Evolutionary conservation across 2,888 invertebrate genomes (phyloP), one percentile per base, ranked within the genome.

Genomic region (Coremacera marginata): DNA sequence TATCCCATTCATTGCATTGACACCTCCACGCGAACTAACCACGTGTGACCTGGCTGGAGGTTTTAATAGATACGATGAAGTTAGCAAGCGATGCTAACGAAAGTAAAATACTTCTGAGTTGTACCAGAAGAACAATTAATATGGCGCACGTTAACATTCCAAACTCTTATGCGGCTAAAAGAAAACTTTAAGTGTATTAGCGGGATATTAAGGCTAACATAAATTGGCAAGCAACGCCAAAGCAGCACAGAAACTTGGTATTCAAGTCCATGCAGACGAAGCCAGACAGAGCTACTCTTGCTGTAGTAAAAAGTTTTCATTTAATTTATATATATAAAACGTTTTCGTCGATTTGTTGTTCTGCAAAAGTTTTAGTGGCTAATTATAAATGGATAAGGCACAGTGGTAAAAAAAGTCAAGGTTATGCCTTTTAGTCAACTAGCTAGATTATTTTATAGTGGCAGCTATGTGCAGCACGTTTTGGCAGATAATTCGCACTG

Each of bases 1-100:
- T 25, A 5, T 70, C 31, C 70, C 14, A 9, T 60, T 68, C 11
- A 51, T 22, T 52, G 44, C 67, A 65, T 74, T 74, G 74, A 74
- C 65, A 75, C 62, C 70, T 31, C n/a, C 8, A 16, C 68, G 14
- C 14, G 57, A 22, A 49, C 37, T 37, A 37, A 8, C 49, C 25
- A 22, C 68, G 5, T 22, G 68, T 22, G 19, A 25, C 25, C 19
- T 49, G 67, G 22, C 19, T 31, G 31, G 11, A 22, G 44, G 25
- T 14, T 49, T 44, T 19, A 44, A 44, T 16, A 19, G n/a, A 37
- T 37, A 8, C 37, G 37, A 5, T 37, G 34, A 34, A 65, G 16
- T 19, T 3, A 65, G 16, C 9, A 37, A 37, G 11, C 16, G 19
- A n/a, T 8, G 19, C 37, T 37, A 9, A 31, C 4, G 8, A 34